A percentile compares a stretch with the other conserved stretches of the same genome.
These are phyloP conservation scores for Sula dactylatra DNA, from an alignment of 2,113 vertebrate genomes.

Conservation along the genomic window DNA sequence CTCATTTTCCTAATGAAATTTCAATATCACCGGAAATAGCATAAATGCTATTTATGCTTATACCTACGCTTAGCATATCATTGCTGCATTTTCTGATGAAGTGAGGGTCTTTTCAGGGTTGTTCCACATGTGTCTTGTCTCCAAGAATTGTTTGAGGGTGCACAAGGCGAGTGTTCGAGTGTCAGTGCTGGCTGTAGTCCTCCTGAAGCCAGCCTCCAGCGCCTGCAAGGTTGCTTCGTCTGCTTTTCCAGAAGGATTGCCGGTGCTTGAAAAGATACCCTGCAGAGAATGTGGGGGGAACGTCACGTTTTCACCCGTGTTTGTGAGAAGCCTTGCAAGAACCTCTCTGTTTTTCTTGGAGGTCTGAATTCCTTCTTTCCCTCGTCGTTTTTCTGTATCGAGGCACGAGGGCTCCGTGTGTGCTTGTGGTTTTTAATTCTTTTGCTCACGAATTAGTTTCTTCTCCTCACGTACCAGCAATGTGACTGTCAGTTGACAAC, in stretches of 20 bases:
- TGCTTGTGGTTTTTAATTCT: background rate
- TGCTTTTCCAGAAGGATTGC: background rate
- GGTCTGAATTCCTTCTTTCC: background rate
- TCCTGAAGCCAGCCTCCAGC: background rate
- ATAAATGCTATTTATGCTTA: background rate
- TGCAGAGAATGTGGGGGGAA: accelerated
- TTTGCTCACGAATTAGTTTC: background rate
- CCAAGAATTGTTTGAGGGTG: background rate
- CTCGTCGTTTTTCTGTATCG: accelerated
- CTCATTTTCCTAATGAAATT: background rate
- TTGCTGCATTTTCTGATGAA: accelerated
- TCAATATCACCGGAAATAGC: accelerated
- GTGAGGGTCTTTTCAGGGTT: background rate
- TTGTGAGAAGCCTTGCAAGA: background rate
- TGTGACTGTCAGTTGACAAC: background rate
- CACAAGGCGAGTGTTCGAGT: accelerated
- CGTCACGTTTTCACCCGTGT: accelerated
- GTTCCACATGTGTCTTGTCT: background rate
- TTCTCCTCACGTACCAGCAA: background rate
- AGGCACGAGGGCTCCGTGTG: background rate
- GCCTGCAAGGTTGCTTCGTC: background rate
- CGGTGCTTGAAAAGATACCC: background rate
- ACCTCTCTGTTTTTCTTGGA: background rate
- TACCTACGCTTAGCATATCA: accelerated
- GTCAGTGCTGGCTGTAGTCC: background rate